Base-by-base conservation (phyloP, 2,797 vertebrate genomes). In the Mormyrops boulengeri region DNA sequence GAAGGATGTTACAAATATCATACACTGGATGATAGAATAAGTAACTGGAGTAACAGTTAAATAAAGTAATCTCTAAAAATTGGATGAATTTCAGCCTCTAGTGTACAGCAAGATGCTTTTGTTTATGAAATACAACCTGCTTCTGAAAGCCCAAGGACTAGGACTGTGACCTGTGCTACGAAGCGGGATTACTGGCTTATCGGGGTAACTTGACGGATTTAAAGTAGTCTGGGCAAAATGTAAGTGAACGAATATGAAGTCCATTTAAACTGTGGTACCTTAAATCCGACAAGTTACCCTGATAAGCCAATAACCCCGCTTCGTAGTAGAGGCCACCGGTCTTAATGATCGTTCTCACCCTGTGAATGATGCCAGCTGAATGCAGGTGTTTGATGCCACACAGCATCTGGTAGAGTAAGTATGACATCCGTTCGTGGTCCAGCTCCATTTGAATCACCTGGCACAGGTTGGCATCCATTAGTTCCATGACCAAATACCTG, bases 371-470 rank as follows among this genome's bases (percentile, higher is more conserved):
- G 91, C 99, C 99, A 34, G 99, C 98, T 47, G 98, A 98, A 94
- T 99, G 99, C 94, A 99, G 98, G 92, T 99, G 99, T 92, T 99
- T 99, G 95, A 99, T 99, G 86, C 99, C 99, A 92, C 99, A 99
- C 90, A 99, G 92, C 99, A 99, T 99, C 96, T 99, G 98, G 95
- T 99, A 99, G 62, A 99, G 97, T 91, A 99, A 96, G 92, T 99
- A 99, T 92, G 99, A 99, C 98, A 99, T 99, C 95, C 99, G 95
- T 92, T 99, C 99, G 0, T 99, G 99, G 94, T 99, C 99, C 82
- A 99, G 94, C 93, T 99, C 99, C 99, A 99, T 99, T 94, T 99
- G 99, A 95, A 99, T 99, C 94, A 99, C 99, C 95, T 99, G 99
- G 94, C 99, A 99, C 92, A 99, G 95, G 94, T 99, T 99, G 93